These are phyloP conservation scores for Bubalus kerabau DNA, from an alignment of 2,113 vertebrate genomes.

Conservation along the genomic window DNA sequence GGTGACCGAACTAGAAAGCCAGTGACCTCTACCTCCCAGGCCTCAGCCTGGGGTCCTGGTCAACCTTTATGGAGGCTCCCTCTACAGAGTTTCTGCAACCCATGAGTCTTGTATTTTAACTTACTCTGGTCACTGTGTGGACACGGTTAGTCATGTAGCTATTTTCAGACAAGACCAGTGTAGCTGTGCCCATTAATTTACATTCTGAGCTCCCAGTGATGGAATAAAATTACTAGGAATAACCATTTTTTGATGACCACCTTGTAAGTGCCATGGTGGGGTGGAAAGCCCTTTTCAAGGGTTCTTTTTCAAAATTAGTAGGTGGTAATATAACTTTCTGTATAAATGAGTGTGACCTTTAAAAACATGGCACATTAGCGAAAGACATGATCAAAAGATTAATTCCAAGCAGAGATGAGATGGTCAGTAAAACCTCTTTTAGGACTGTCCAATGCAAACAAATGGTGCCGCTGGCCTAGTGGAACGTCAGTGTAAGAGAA, in stretches of 20 bases:
- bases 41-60: background rate
- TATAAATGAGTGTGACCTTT: background rate
- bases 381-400: background rate
- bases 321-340: background rate
- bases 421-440: background rate
- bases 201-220: background rate
- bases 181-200: constrained; percentile 26
- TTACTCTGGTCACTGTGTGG: background rate
- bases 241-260: background rate
- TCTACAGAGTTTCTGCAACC: background rate
- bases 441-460: background rate
- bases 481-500: background rate
- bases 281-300: background rate
- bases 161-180: constrained; percentile 41
- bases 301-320: background rate
- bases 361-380: background rate
- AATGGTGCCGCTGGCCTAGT: background rate
- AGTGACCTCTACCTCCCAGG: background rate
- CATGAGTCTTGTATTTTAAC: background rate
- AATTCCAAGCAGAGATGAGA: background rate
- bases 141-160: constrained; percentile 25
- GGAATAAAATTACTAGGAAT: constrained; percentile 34
- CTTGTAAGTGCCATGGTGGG: background rate
- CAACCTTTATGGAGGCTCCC: background rate
- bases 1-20: background rate